Conservation (phyloP, 2,888 invertebrate species). For the Elgonia sp. region DNA sequence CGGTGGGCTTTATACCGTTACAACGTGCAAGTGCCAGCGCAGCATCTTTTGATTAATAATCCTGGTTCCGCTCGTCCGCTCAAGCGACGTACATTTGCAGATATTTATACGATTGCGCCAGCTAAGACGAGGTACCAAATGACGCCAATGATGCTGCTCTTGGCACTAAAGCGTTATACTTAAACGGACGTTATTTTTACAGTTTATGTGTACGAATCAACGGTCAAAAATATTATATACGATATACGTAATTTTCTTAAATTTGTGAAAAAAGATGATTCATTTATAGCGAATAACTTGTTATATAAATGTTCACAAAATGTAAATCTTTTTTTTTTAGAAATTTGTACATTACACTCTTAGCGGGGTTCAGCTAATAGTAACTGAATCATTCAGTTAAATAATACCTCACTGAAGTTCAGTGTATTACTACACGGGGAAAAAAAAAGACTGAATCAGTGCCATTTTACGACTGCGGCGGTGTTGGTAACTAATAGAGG, state of each 20-base stretch:
- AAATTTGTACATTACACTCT: no score
- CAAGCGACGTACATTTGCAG: conserved; percentile 83
- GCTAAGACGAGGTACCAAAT: conserved; percentile 69
- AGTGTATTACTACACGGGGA: no score
- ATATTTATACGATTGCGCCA: conserved; percentile 83
- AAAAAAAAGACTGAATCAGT: no score
- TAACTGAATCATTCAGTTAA: no score
- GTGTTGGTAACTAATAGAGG: no score
- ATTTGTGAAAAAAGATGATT: not conserved
- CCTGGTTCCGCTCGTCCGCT: conserved; percentile 77
- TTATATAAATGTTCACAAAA: no score
- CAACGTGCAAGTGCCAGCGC: conserved; percentile 79
- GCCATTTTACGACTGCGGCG: no score
- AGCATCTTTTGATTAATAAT: conserved; percentile 85
- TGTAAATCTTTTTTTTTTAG: not conserved
- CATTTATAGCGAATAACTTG: no score
- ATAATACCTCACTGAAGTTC: no score
- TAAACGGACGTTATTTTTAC: conserved; percentile 39
- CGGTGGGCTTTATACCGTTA: conserved; percentile 84
- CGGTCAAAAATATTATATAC: conserved; percentile 21
- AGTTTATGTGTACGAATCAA: conserved; percentile 8
- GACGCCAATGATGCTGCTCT: conserved; percentile 53
- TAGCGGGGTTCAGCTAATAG: no score
- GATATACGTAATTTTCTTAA: not conserved
- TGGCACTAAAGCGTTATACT: conserved; percentile 56